Evolutionary conservation across 2,113 vertebrate genomes (phyloP), one percentile per base, ranked within the genome.

Genomic region (Bubo blakistoni): DNA sequence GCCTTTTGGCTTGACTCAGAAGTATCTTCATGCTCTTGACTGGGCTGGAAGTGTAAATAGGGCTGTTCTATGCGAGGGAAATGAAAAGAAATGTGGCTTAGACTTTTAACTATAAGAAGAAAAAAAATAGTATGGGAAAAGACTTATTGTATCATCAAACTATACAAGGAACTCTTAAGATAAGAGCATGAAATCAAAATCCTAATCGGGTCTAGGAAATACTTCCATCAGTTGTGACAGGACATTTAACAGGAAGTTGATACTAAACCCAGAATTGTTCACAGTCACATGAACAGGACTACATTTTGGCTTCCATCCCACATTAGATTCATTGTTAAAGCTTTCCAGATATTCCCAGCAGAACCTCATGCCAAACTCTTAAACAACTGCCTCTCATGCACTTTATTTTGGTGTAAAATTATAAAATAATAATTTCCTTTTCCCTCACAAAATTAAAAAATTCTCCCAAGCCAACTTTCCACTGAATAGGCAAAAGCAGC

Each of bases 31-130:
- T 90, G 69, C 54, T 85, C 73, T 77, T 82, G 70, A 38, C 72
- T 70, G 57, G 61, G 76, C 62, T 86, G 95, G 86, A 95, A 90
- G 76, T 51, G 73, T 90, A 92, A 88, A 90, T 7, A 86, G 46
- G 24, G 58, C 55, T 95, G 70, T 78, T 77, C 57, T 26, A 82
- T 40, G 4, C 38, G 51, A 97, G 36, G 21, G 21, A 96, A 96
- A 89, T 66, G 6, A 92, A 92, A 93, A 76, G 70, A 96, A 95
- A 92, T 3, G 52, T 83, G 57, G 69, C 71, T 90, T 73, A 69
- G 63, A 87, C 59, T 61, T 81, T 61, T 88, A 69, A 74, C 18
- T 88, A 5, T n/a, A 82, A 49, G n/a, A 74, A 52, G 59, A 92
- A 16, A 25, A 54, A 72, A 59, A n/a, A 86, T 7, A 29, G 12